Percentiles rank a stretch among this genome's conserved stretches.
Evolutionary conservation across 2,797 vertebrate species (phyloP).

Genomic region (Pseudochaenichthys georgianus): DNA sequence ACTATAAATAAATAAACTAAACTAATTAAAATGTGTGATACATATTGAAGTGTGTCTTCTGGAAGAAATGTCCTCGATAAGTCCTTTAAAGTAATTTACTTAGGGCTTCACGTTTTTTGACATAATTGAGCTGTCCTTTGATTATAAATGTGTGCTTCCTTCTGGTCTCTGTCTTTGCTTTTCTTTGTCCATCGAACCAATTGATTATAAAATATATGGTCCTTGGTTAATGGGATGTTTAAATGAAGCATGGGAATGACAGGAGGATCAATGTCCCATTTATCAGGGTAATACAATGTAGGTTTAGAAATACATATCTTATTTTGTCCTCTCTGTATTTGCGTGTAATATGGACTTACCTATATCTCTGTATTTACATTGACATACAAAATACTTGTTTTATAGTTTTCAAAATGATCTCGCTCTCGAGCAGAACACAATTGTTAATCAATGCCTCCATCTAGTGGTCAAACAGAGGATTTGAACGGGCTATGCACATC

Average conservation of each 20-base stretch:
- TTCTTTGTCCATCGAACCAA: background rate
- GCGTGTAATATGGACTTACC: background rate
- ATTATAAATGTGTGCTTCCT: background rate
- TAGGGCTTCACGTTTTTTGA: background rate
- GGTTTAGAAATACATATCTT: background rate
- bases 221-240: background rate
- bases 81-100: background rate
- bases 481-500: rapidly evolving
- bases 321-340: background rate
- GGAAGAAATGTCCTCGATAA: background rate
- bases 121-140: background rate
- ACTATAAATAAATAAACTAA: too few species aligned
- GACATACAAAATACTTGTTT: background rate
- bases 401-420: background rate
- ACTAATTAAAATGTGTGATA: background rate
- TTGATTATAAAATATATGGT: constrained; percentile 5
- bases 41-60: background rate
- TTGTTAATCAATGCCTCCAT: constrained; percentile 38
- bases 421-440: background rate
- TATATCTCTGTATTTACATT: background rate
- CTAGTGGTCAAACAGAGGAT: constrained; percentile 52
- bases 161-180: background rate
- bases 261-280: constrained; percentile 22
- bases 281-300: constrained; percentile 2
- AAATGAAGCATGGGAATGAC: background rate